A percentile compares a stretch with the other conserved stretches of the same genome.
phyloP scores from a whole-genome alignment of 2,888 invertebrate genomes.

The Thymelicus sylvestris region DNA sequence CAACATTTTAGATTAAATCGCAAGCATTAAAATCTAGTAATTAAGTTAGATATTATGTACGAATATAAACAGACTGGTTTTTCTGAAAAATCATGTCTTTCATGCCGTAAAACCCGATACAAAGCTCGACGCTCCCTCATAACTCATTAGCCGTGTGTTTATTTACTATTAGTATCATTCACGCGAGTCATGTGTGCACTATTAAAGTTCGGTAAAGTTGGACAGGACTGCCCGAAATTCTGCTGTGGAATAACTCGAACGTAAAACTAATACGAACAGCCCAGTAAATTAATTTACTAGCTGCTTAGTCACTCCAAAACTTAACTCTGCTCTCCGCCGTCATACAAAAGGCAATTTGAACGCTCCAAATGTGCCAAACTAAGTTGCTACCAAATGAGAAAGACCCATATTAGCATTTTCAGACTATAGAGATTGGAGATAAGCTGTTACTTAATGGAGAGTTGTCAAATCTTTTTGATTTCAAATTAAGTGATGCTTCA shows the following conservation, averaged over 20 bases:
- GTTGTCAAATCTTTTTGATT: not conserved
- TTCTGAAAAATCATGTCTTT: not conserved
- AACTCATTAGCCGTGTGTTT: not conserved
- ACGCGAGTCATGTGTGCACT: constrained; percentile 65
- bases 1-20: too few species aligned
- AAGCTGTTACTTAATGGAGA: not conserved
- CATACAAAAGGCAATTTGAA: constrained; percentile 22
- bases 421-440: not conserved
- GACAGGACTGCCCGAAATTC: constrained; percentile 38
- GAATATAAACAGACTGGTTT: too few species aligned
- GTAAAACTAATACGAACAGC: constrained; percentile 45
- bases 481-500: not conserved
- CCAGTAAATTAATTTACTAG: constrained; percentile 46
- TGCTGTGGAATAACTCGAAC: constrained; percentile 42
- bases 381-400: constrained; percentile 6
- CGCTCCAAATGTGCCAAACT: constrained; percentile 8
- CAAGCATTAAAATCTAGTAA: too few species aligned
- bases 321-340: constrained; percentile 2
- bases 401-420: not conserved
- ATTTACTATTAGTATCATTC: constrained; percentile 40
- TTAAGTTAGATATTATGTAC: too few species aligned
- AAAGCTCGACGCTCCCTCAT: not conserved
- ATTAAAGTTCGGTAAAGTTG: constrained; percentile 61
- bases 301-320: constrained; percentile 44
- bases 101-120: not conserved